A percentile compares a stretch with the other conserved stretches of the same genome.
Evolutionary conservation across 2,113 vertebrate genomes (phyloP).

Genomic region (Mellivora capensis): DNA sequence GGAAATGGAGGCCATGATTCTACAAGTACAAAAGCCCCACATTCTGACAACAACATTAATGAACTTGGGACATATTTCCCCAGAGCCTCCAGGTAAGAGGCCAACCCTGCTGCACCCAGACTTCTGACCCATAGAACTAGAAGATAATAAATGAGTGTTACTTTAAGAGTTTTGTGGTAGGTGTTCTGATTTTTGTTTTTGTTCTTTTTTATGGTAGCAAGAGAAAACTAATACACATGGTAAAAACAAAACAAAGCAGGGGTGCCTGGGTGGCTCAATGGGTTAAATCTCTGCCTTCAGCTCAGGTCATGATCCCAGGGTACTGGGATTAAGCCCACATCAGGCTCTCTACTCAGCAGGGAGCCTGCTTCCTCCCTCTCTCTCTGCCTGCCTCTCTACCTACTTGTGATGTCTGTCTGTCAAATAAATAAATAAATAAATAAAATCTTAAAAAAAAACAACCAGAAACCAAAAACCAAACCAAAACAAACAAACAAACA

Average conservation of each 20-base stretch:
- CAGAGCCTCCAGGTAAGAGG: background rate
- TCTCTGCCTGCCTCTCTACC: too few species aligned
- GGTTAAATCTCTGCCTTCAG: too few species aligned
- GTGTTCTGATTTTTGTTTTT: too few species aligned
- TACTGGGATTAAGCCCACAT: too few species aligned
- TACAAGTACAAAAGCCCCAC: background rate
- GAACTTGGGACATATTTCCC: background rate
- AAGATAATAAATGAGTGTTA: background rate
- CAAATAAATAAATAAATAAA: too few species aligned
- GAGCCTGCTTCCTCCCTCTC: too few species aligned
- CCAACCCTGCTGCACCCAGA: background rate
- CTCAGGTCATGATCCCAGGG: too few species aligned
- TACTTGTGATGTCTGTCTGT: too few species aligned
- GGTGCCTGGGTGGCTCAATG: too few species aligned
- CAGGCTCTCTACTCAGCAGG: too few species aligned
- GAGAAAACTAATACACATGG: background rate
- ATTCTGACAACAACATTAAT: background rate
- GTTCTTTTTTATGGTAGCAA: background rate
- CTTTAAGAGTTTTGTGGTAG: background rate
- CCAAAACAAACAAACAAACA: too few species aligned
- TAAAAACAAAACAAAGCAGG: background rate
- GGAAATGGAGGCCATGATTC: background rate
- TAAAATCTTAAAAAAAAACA: too few species aligned
- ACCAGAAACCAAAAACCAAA: background rate
- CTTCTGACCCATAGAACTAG: background rate